A percentile compares a stretch with the other conserved stretches of the same genome.
Evolutionary conservation across 2,888 invertebrate genomes (phyloP).

Genomic region (Yponomeuta sedellus): DNA sequence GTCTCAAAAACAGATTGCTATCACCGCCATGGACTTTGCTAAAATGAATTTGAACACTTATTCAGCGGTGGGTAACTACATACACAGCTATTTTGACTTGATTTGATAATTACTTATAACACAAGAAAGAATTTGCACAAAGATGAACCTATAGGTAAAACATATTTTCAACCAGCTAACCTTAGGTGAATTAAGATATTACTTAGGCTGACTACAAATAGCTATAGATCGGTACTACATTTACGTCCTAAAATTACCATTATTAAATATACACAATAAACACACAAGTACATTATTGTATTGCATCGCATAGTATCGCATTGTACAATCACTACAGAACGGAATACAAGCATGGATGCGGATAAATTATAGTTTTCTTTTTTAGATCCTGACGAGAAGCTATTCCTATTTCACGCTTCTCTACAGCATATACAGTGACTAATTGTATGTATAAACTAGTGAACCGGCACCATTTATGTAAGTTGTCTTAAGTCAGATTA

Average conservation of each 20-base stretch:
- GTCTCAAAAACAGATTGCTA: conserved; percentile 61
- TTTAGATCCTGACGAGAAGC: conserved; percentile 66
- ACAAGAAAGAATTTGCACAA: no score
- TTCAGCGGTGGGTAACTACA: conserved; percentile 39
- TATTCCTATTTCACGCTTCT: conserved; percentile 67
- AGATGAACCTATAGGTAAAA: no score
- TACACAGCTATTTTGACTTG: not conserved
- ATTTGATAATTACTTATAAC: not conserved
- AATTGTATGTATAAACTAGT: not conserved
- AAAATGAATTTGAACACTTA: conserved; percentile 61
- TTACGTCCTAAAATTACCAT: not conserved
- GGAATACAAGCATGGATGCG: no score
- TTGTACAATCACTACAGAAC: no score
- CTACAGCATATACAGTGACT: conserved; percentile 44
- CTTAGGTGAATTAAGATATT: conserved; percentile 8
- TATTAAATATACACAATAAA: not conserved
- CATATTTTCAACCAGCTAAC: conserved; percentile 21
- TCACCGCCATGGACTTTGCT: conserved; percentile 67
- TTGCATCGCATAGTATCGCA: no score
- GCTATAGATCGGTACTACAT: no score
- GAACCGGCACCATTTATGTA: no score
- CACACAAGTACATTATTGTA: no score
- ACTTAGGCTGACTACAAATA: no score
- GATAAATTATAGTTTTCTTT: not conserved
- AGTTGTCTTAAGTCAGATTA: no score